Percentiles rank a stretch among this genome's conserved stretches.
These are phyloP conservation scores for Saccopteryx bilineata DNA, from an alignment of 2,113 vertebrate species.

Conservation along the genomic window DNA sequence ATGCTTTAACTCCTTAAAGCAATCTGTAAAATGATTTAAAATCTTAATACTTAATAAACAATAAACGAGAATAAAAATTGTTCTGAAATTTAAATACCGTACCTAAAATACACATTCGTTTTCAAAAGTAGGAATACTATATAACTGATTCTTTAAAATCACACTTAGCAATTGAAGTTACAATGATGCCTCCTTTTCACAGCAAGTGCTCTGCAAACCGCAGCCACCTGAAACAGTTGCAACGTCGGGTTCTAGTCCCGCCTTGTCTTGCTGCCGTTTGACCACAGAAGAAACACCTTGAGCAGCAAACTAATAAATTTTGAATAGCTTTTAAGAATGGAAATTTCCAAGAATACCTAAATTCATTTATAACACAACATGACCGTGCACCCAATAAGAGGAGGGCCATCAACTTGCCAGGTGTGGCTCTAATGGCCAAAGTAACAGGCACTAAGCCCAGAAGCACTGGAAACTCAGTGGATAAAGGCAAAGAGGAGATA, in stretches of 20 bases:
- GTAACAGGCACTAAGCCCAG: background rate
- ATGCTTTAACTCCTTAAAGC: conserved; percentile 62
- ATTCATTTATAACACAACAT: background rate
- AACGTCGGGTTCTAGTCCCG: background rate
- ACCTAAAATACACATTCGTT: conserved; percentile 63
- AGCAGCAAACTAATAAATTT: conserved; percentile 28
- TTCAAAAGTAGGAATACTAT: conserved; percentile 39
- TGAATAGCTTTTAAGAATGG: background rate
- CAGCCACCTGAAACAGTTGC: background rate
- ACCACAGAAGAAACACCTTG: background rate
- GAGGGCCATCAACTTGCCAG: background rate
- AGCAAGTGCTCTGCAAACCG: background rate
- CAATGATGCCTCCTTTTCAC: background rate
- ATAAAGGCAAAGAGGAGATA: background rate
- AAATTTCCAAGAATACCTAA: conserved; percentile 1
- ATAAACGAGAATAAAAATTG: conserved; percentile 62
- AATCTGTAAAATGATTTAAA: conserved; percentile 72
- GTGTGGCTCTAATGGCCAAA: background rate
- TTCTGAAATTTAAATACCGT: conserved; percentile 62
- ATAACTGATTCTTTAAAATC: conserved; percentile 59
- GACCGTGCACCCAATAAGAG: background rate
- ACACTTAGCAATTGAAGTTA: conserved; percentile 28
- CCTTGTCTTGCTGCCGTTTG: background rate
- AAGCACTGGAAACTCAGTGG: background rate
- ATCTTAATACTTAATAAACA: conserved; percentile 68